Conservation (phyloP, 2,113 vertebrate genomes). For the Hippocampus zosterae region DNA sequence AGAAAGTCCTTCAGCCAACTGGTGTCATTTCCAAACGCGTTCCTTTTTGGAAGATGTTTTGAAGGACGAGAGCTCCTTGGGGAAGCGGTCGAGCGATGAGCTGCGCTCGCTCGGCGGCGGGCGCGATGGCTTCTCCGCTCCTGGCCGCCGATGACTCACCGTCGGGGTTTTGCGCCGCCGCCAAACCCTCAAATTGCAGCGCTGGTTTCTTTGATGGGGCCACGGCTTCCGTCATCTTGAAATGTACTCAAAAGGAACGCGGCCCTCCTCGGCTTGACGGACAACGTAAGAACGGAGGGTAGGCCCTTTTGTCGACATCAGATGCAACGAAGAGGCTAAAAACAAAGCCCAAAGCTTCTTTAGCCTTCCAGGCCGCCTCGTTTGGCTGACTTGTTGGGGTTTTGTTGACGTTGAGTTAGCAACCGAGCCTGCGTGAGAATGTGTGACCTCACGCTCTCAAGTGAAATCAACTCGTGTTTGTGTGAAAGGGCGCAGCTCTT, state of each 20-base stretch:
- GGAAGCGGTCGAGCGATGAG: conserved; percentile 40
- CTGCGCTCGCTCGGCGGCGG: conserved; percentile 40
- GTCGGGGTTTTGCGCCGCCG: conserved; percentile 27
- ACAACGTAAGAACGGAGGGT: too few relatives aligned
- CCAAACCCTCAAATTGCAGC: conserved; percentile 33
- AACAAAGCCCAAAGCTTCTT: too few relatives aligned
- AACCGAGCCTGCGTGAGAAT: too few relatives aligned
- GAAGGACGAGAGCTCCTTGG: conserved; percentile 60
- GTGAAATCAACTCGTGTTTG: too few relatives aligned
- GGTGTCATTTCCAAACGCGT: conserved; percentile 26
- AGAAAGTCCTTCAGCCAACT: conserved; percentile 48
- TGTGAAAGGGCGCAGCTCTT: too few relatives aligned
- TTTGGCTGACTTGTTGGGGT: too few relatives aligned
- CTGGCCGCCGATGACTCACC: conserved; percentile 63
- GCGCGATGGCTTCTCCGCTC: conserved; percentile 47
- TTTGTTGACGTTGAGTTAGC: too few relatives aligned
- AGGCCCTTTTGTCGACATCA: too few relatives aligned
- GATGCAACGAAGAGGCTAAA: too few relatives aligned
- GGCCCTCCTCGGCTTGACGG: background rate
- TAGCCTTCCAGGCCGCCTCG: too few relatives aligned
- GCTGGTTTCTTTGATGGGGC: conserved; percentile 2
- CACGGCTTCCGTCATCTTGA: background rate
- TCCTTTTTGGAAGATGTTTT: conserved; percentile 37
- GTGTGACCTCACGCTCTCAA: too few relatives aligned
- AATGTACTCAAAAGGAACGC: background rate